Base-by-base conservation (phyloP, 2,113 vertebrate species). In the Salvelinus sp. region DNA sequence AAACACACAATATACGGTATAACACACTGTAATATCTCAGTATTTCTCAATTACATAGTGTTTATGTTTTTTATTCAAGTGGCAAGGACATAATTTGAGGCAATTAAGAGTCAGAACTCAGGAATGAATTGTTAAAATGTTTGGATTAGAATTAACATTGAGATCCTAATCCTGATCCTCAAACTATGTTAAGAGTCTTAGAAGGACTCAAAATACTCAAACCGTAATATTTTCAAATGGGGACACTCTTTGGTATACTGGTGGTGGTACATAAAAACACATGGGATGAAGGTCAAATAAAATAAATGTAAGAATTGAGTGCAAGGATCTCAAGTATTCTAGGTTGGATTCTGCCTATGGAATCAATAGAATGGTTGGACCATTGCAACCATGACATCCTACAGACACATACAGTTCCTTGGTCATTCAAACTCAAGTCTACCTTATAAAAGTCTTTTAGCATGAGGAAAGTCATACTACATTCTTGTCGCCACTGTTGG, bases 131-230 rank as follows among this genome's bases (percentile, higher is more conserved):
- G 73, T 48, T 78, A 23, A 78, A 70, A 76, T 81, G 67, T 71
- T 70, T 10, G 79, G 71, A 70, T 75, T 75, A 73, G 78, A 80
- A 76, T 69, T 73, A 78, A 58, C 73, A 75, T 79, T 65, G 64
- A 44, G 9, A 38, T 71, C 57, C n/a, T 76, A 75, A 73, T 76
- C 73, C 71, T 84, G 74, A 84, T 81, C 82, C 82, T 60, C 67
- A 78, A 84, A 78, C 69, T 78, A 78, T 84, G 82, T 84, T 84
- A 81, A 81, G 72, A 81, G 70, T 47, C 76, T 84, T 84, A 78
- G 44, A 20, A 66, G 47, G 77, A 74, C 60, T 38, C 72, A 64
- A 48, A 20, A 48, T 48, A 44, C 68, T 69, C 44, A 66, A 66
- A 10, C 7, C 13, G 64, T 69, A n/a, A 69, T 25, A 69, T 47